phyloP scores from a whole-genome alignment of 2,113 vertebrate species.

The Pycnonotus jocosus region DNA sequence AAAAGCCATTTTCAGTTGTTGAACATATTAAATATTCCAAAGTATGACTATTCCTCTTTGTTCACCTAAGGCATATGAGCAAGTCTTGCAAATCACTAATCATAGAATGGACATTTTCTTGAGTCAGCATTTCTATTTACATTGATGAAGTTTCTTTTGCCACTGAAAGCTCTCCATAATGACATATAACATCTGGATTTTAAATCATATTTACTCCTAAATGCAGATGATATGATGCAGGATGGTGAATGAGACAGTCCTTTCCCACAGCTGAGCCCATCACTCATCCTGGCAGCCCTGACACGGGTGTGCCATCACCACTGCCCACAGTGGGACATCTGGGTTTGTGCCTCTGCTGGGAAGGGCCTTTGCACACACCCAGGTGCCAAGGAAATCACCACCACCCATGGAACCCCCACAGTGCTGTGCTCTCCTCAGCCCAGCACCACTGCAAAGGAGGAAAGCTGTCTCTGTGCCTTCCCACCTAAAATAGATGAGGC shows the following conservation, averaged over 20 bases:
- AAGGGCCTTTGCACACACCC: neutral
- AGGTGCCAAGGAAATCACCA: neutral
- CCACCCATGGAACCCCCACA: accelerated
- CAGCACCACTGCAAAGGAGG: neutral
- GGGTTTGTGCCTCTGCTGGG: neutral
- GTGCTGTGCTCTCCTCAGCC: neutral
- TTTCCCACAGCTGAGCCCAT: neutral
- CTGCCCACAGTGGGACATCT: neutral
- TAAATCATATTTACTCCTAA: neutral
- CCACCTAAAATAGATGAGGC: neutral
- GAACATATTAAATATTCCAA: neutral
- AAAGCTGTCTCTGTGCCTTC: neutral
- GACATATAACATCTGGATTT: neutral
- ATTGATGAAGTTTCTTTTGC: neutral
- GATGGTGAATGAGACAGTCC: neutral
- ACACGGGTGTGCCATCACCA: accelerated
- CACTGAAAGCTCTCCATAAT: neutral
- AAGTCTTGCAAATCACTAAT: neutral
- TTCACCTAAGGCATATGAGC: too few species aligned
- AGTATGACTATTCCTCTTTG: neutral
- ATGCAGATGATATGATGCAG: neutral
- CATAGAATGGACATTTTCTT: neutral
- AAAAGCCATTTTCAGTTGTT: neutral
- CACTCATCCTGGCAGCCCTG: neutral
- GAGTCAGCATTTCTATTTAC: neutral